Conservation (phyloP, 2,113 vertebrate species). For the Pseudonaja textilis region DNA sequence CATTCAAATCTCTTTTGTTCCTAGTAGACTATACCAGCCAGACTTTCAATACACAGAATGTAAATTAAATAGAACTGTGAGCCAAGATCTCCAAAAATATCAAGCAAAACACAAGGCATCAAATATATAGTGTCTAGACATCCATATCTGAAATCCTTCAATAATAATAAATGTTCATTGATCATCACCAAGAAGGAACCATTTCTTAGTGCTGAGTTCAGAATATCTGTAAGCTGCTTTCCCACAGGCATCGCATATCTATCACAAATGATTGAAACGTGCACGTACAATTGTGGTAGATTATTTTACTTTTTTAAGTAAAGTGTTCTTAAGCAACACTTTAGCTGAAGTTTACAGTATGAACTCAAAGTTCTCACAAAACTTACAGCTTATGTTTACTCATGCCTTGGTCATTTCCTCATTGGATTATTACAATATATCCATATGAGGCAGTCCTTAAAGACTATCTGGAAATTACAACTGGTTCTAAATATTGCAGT, state of each 20-base stretch:
- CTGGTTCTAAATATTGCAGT: not conserved
- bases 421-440: not conserved
- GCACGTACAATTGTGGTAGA: not conserved
- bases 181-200: not conserved
- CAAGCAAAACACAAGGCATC: not conserved
- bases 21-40: not conserved
- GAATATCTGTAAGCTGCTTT: not conserved
- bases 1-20: not conserved
- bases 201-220: not conserved
- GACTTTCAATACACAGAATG: not conserved
- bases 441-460: not conserved
- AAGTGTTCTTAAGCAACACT: not conserved
- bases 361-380: not conserved
- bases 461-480: not conserved
- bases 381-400: not conserved
- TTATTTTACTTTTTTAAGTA: not conserved
- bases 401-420: not conserved
- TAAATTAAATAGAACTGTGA: not conserved
- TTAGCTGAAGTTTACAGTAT: not conserved
- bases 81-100: not conserved
- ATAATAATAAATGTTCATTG: not conserved
- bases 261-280: not conserved
- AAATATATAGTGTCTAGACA: not conserved
- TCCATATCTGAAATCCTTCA: not conserved
- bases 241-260: not conserved